Base-by-base conservation (phyloP, 2,888 invertebrate species). In the Willowsia nigromaculata region DNA sequence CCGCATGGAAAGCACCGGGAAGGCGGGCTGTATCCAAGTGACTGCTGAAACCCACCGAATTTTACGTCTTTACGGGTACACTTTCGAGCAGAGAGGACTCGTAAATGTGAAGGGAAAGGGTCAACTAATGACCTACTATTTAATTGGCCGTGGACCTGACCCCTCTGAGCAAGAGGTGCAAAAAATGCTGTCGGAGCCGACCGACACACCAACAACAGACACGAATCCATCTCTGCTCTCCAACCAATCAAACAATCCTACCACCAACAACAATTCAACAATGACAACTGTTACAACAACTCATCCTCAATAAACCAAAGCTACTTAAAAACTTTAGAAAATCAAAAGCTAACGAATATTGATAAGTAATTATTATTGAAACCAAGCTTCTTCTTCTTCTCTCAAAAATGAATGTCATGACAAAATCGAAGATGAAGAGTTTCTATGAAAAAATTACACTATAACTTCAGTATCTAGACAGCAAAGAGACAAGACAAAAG, bases 71-170 rank as follows among this genome's bases (percentile, higher is more conserved):
- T 98, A 98, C 93, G 98, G 98, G 0, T 99, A 98, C 94, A 96
- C 96, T 91, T 99, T 99, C 94, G 98, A 98, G 94, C 98, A 98
- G 93, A 96, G 99, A 1, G 99, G 99, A 5, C 95, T 98, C 90
- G 98, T 99, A 15, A 96, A 97, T 59, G 99, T 99, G 68, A 99
- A 99, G 94, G 99, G 99, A 92, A 99, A 99, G 94, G 99, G 99
- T 15, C 97, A 98, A 94, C 95, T 99, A 88, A 97, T 98, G 96
- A 99, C 99, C 0, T 99, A 98, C 94, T 99, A 98, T 94, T 94
- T 99, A 92, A 94, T 95, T n/a, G 94, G 95, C 1, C 94, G 94
- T 92, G 94, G 94, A 83, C 94, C 91, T 68, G 92, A 92, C 22
- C 90, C 91, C 22, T 83, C 90, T 25, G 91, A 92, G 22, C 90